These are phyloP conservation scores for Andricus quercusramuli DNA, from an alignment of 2,888 invertebrate species.

Conservation along the genomic window DNA sequence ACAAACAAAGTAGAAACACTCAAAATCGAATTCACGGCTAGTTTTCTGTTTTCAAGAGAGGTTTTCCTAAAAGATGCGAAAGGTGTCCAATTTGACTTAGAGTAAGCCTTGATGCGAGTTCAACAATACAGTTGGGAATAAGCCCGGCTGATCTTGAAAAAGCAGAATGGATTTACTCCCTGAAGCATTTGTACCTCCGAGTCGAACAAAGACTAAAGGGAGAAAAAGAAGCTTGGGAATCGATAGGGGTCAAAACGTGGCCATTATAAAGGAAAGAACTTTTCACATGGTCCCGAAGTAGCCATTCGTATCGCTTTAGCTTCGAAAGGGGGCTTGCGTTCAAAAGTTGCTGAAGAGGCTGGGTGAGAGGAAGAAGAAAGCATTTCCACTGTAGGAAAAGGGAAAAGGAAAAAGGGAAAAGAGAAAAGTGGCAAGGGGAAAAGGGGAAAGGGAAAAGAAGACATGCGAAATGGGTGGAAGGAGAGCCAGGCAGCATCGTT, in stretches of 20 bases:
- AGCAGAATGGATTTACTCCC: background rate
- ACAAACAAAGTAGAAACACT: too few species aligned
- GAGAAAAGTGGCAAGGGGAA: background rate
- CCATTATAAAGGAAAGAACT: slow-evolving; percentile 52
- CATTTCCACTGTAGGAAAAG: slow-evolving; percentile 32
- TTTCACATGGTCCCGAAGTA: slow-evolving; percentile 57
- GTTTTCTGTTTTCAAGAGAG: too few species aligned
- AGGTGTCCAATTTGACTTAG: background rate
- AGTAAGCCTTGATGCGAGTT: too few species aligned
- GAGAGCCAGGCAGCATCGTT: background rate
- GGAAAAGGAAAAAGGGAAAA: slow-evolving; percentile 42
- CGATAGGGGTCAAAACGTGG: slow-evolving; percentile 45
- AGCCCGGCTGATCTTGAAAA: slow-evolving; percentile 21
- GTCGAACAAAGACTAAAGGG: background rate
- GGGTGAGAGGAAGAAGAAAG: slow-evolving; percentile 42
- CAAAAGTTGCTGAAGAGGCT: slow-evolving; percentile 51
- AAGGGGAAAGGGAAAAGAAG: background rate
- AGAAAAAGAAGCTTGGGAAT: slow-evolving; percentile 10
- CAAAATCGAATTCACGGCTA: too few species aligned
- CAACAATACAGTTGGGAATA: background rate
- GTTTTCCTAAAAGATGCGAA: background rate
- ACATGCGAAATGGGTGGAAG: slow-evolving; percentile 32
- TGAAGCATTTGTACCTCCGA: slow-evolving; percentile 17
- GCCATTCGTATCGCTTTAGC: slow-evolving; percentile 62
- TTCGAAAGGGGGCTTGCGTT: slow-evolving; percentile 46